Base-by-base conservation (phyloP, 2,113 vertebrate genomes). In the Labeo rohita region DNA sequence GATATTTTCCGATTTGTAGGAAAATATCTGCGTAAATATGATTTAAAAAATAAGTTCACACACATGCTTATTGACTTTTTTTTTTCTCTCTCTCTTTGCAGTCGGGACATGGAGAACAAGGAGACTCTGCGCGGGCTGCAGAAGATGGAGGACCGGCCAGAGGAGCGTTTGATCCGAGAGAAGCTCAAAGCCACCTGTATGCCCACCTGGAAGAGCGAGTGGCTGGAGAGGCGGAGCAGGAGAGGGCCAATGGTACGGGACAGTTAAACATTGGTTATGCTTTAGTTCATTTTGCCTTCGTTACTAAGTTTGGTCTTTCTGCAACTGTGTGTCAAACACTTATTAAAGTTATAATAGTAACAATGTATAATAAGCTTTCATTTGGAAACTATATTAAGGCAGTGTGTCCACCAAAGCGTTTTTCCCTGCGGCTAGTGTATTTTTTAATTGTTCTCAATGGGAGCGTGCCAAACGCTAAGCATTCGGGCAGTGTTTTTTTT, bases 141-240 rank as follows among this genome's bases (percentile, higher is more conserved):
- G 90, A 97, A 97, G 94, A 97, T 98, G 95, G 97, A 98, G 9
- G 96, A 98, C 88, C 96, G 96, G 89, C 97, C 97, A 13, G 97
- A 98, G 91, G 97, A 97, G 90, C 94, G 96, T 8, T 95, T 96
- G 95, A 98, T 98, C 94, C 95, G 97, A 83, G 97, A 98, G 90
- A 97, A 97, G 80, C 95, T 98, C 59, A 98, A 97, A 92, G 96
- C 95, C 59, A 98, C 95, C 0, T 98, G 97, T 79, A 98, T 98
- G 96, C 97, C 97, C 50, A 97, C 96, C 85, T 97, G 97, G 97
- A 97, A 97, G 65, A 97, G 97, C 2, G 96, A 98, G 87, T 97
- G 96, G 97, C 87, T 98, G 88, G 97, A 98, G 90, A 95, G 96
- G 89, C 95, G 95, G 75, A 97, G 91, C 88, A 90, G 95, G 84